These are phyloP conservation scores for Tachysurus vachellii DNA, from an alignment of 2,113 vertebrate species.

Conservation along the genomic window DNA sequence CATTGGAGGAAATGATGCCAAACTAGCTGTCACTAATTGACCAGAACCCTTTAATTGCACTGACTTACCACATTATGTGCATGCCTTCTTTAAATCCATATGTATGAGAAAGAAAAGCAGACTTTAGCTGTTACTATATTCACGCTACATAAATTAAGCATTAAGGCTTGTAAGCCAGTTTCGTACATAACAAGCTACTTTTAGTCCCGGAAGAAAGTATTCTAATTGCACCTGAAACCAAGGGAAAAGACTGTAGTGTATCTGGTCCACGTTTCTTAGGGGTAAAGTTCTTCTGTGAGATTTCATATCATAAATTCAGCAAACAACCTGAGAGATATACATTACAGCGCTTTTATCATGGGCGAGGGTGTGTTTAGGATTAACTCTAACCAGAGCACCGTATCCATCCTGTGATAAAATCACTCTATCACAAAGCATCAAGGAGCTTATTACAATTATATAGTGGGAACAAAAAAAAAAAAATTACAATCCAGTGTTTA, in stretches of 20 bases:
- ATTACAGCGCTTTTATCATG: neutral
- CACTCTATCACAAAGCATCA: neutral
- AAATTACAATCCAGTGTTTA: neutral
- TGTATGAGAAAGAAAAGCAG: neutral
- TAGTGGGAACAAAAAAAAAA: neutral
- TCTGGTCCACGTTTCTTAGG: neutral
- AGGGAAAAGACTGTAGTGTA: neutral
- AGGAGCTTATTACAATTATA: neutral
- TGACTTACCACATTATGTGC: neutral
- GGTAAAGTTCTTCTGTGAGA: neutral
- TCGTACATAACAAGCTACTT: neutral
- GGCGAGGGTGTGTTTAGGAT: neutral
- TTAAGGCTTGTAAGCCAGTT: neutral
- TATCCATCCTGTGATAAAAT: neutral
- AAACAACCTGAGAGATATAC: neutral
- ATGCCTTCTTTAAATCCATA: neutral
- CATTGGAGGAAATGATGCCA: neutral
- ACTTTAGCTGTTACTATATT: neutral
- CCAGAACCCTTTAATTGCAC: slow-evolving; percentile 10
- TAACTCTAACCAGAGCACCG: neutral
- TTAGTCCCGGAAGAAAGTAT: neutral
- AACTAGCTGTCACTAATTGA: neutral
- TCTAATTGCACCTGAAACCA: neutral
- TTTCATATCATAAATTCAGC: neutral
- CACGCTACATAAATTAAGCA: neutral